A percentile compares a stretch with the other conserved stretches of the same genome.
phyloP scores from a whole-genome alignment of 2,113 vertebrate genomes.

The Trachemys scripta region DNA sequence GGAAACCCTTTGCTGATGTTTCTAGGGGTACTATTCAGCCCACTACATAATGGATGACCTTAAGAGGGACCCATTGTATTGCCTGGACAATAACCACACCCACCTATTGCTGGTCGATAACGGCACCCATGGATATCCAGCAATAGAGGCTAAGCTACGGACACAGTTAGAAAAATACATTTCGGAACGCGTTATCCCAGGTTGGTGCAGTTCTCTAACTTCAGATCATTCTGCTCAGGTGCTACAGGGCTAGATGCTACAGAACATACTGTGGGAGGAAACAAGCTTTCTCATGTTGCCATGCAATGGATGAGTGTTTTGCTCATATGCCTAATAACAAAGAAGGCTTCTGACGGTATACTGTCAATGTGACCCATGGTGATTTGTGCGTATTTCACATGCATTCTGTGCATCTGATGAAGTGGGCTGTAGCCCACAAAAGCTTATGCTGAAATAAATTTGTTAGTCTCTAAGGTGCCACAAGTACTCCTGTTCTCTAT shows the following conservation, averaged over 20 bases:
- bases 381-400: background rate
- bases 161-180: slow-evolving; percentile 85
- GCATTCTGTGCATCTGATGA: too few species aligned
- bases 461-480: too few species aligned
- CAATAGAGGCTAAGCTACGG: slow-evolving; percentile 78
- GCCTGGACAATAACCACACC: slow-evolving; percentile 85
- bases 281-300: background rate
- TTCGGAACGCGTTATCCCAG: slow-evolving; percentile 80
- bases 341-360: background rate
- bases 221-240: background rate
- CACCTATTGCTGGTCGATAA: slow-evolving; percentile 84
- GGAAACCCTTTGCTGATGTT: background rate
- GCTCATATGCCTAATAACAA: background rate
- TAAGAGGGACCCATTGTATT: slow-evolving; percentile 82
- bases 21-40: slow-evolving; percentile 78
- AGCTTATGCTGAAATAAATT: too few species aligned
- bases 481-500: too few species aligned
- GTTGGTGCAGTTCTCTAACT: background rate
- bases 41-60: slow-evolving; percentile 85
- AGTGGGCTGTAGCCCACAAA: too few species aligned
- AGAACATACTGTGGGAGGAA: background rate
- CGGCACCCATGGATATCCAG: slow-evolving; percentile 79
- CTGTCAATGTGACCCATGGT: background rate
- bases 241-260: background rate
- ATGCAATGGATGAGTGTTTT: background rate